Percentiles rank a stretch among this genome's conserved stretches.
These are phyloP conservation scores for Diplolepis rosae DNA, from an alignment of 2,888 invertebrate genomes.

Conservation along the genomic window DNA sequence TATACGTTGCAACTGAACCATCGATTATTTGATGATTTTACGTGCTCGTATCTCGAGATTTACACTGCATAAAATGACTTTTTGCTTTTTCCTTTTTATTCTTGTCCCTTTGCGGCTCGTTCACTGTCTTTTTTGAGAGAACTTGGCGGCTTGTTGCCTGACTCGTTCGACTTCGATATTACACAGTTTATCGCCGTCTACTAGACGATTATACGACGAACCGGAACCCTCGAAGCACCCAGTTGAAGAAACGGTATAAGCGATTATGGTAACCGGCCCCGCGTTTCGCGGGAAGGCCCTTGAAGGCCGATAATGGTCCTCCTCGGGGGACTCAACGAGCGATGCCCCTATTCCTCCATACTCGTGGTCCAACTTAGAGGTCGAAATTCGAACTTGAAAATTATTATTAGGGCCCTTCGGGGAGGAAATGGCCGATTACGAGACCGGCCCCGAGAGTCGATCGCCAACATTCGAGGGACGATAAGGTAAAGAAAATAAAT, in stretches of 20 bases:
- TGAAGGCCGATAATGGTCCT: conserved; percentile 65
- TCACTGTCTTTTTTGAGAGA: not conserved
- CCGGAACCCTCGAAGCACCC: conserved; percentile 48
- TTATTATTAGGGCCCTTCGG: conserved; percentile 27
- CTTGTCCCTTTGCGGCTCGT: not conserved
- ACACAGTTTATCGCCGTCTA: conserved; percentile 46
- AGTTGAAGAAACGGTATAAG: conserved; percentile 57
- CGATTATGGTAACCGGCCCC: conserved; percentile 61
- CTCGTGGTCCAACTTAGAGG: conserved; percentile 24
- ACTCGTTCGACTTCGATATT: conserved; percentile 31
- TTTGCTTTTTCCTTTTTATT: not conserved
- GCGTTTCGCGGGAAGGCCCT: conserved; percentile 60
- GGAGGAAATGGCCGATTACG: conserved; percentile 28
- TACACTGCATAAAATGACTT: not conserved
- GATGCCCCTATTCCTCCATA: conserved; percentile 60
- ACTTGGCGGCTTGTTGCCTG: conserved; percentile 29
- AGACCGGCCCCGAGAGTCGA: conserved; percentile 13
- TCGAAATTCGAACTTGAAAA: conserved; percentile 30
- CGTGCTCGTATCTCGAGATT: conserved; percentile 1
- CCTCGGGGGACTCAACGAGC: conserved; percentile 51
- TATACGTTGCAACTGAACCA: not conserved
- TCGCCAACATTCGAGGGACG: conserved; percentile 27
- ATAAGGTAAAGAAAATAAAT: conserved; percentile 22
- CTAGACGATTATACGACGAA: conserved; percentile 44
- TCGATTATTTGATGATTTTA: conserved; percentile 20